Conservation (phyloP, 2,888 invertebrate genomes). For the Microplitis deprimator region DNA sequence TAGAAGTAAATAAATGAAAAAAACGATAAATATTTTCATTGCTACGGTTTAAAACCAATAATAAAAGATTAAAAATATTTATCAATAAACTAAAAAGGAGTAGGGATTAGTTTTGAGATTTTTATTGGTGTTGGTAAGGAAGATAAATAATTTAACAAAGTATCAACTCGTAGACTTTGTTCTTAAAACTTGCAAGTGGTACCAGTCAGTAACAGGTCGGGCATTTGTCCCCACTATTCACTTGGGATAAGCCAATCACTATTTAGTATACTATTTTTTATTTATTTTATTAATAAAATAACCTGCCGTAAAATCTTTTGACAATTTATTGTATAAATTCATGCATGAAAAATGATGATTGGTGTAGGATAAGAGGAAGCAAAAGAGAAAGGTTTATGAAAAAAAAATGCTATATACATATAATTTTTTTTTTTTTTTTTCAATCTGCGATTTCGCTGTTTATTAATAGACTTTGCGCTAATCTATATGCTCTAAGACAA, state of each 20-base stretch:
- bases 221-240: slow-evolving; percentile 38
- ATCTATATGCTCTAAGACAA: slow-evolving; percentile 64
- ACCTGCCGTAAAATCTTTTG: not conserved
- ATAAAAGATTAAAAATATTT: no score
- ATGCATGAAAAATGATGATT: not conserved
- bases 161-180: slow-evolving; percentile 53
- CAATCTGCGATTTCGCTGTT: slow-evolving; percentile 62
- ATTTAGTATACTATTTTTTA: not conserved
- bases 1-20: no score
- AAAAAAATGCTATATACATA: not conserved
- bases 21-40: no score
- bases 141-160: slow-evolving; percentile 27
- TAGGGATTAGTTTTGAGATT: not conserved
- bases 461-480: slow-evolving; percentile 64
- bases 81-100: no score
- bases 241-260: slow-evolving; percentile 1
- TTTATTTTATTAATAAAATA: slow-evolving; percentile 8
- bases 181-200: slow-evolving; percentile 53
- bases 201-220: slow-evolving; percentile 61
- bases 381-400: not conserved
- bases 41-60: no score
- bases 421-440: not conserved
- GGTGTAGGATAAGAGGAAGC: not conserved
- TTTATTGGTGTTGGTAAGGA: slow-evolving; percentile 29
- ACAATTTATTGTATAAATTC: not conserved